Evolutionary conservation across 2,888 invertebrate genomes (phyloP).

Genomic region (Chironomus riparius): DNA sequence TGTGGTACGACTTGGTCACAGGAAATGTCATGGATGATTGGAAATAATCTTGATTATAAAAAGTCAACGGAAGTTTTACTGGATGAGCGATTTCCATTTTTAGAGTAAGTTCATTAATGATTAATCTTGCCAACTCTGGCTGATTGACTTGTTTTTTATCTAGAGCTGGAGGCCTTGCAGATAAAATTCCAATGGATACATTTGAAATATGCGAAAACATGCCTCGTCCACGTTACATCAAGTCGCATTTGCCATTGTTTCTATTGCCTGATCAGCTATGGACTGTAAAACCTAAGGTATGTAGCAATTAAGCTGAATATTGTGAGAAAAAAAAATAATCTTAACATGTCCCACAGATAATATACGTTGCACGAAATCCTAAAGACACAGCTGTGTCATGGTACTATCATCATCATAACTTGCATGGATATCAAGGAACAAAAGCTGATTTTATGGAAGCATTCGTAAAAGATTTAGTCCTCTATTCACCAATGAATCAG

Average conservation of each 20-base stretch:
- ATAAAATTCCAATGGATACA: conserved; percentile 1
- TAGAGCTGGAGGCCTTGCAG: background rate
- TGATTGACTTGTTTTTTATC: too few species aligned
- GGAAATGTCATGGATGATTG: conserved; percentile 32
- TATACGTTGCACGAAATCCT: background rate
- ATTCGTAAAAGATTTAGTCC: conserved; percentile 28
- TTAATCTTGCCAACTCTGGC: too few species aligned
- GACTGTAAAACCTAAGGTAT: conserved; percentile 37
- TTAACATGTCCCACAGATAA: background rate
- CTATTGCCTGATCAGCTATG: conserved; percentile 37
- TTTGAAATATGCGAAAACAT: conserved; percentile 31
- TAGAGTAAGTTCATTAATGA: background rate
- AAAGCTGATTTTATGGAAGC: conserved; percentile 26
- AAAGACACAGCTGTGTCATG: background rate
- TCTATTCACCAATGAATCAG: conserved; percentile 31
- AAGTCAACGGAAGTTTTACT: conserved; percentile 26
- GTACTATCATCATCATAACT: conserved; percentile 20
- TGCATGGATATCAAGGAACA: conserved; percentile 17
- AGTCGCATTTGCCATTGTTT: conserved; percentile 38
- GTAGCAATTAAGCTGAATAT: too few species aligned
- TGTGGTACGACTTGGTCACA: conserved; percentile 30
- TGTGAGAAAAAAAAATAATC: too few species aligned
- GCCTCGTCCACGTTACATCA: conserved; percentile 36
- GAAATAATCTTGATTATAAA: conserved; percentile 32
- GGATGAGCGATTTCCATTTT: conserved; percentile 13